These are phyloP conservation scores for Phaedon cochleariae DNA, from an alignment of 2,888 invertebrate species.

Conservation along the genomic window DNA sequence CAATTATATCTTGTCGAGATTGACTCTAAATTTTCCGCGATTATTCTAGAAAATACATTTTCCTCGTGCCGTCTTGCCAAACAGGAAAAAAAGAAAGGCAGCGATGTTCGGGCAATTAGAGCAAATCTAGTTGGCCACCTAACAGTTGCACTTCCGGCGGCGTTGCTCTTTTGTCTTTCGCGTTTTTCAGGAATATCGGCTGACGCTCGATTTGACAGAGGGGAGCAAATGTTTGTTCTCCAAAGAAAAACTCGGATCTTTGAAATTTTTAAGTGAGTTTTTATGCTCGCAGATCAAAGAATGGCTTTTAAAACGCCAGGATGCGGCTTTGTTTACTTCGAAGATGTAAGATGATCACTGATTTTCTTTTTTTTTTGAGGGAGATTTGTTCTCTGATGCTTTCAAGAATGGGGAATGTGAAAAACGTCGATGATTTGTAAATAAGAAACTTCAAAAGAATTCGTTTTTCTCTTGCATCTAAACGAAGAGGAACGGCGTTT, in stretches of 20 bases:
- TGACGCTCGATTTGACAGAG: not conserved
- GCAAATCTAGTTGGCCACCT: not conserved
- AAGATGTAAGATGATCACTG: not conserved
- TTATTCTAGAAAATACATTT: slow-evolving; percentile 22
- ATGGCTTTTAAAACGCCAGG: not conserved
- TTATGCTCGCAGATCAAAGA: slow-evolving; percentile 14
- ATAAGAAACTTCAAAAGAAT: too few relatives aligned
- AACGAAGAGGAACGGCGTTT: too few relatives aligned
- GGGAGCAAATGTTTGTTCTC: slow-evolving; percentile 11
- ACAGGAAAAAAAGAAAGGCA: not conserved
- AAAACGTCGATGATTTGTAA: too few relatives aligned
- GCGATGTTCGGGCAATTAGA: slow-evolving; percentile 8
- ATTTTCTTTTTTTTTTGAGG: not conserved
- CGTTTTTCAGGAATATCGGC: not conserved
- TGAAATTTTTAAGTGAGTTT: slow-evolving; percentile 14
- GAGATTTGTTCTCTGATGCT: not conserved
- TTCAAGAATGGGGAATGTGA: too few relatives aligned
- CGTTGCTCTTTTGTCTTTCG: not conserved
- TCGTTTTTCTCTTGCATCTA: too few relatives aligned
- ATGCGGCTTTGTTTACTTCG: slow-evolving; percentile 15
- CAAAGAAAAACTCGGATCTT: slow-evolving; percentile 16
- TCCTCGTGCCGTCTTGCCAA: not conserved
- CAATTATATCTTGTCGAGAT: slow-evolving; percentile 39
- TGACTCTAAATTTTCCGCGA: slow-evolving; percentile 38
- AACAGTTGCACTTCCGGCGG: slow-evolving; percentile 11